These are phyloP conservation scores for Corythornis cristatus DNA, from an alignment of 2,113 vertebrate genomes.

Conservation along the genomic window DNA sequence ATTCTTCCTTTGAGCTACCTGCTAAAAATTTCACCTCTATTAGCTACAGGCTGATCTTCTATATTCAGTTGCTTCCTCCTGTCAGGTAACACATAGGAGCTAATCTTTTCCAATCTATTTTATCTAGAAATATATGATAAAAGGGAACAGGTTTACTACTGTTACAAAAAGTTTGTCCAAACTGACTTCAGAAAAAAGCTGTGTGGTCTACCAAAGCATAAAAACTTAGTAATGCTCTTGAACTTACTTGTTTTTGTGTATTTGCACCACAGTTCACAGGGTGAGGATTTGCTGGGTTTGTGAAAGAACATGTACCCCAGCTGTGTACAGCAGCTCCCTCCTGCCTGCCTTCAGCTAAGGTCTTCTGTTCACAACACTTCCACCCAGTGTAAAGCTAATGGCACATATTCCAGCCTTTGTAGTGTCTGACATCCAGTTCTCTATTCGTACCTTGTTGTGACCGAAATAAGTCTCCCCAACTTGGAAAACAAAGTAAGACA, in stretches of 20 bases:
- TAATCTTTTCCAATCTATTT: background rate
- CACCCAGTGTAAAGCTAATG: background rate
- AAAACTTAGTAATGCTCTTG: background rate
- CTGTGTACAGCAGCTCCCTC: background rate
- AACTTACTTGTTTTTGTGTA: background rate
- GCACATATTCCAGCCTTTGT: accelerated
- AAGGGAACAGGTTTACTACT: background rate
- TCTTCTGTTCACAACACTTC: background rate
- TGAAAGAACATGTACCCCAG: background rate
- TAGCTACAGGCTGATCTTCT: background rate
- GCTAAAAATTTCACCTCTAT: background rate
- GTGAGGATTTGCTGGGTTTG: background rate
- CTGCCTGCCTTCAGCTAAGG: background rate
- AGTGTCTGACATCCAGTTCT: background rate
- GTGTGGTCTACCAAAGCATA: background rate
- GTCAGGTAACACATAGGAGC: background rate
- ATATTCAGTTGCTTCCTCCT: background rate
- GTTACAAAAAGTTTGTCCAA: background rate
- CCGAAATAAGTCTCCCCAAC: background rate
- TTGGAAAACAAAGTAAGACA: background rate
- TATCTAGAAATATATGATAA: background rate
- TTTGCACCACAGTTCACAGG: background rate
- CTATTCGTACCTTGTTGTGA: background rate
- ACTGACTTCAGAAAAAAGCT: background rate
- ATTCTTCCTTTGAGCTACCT: background rate